phyloP scores from a whole-genome alignment of 2,113 vertebrate genomes.

The Zosterops borbonicus region DNA sequence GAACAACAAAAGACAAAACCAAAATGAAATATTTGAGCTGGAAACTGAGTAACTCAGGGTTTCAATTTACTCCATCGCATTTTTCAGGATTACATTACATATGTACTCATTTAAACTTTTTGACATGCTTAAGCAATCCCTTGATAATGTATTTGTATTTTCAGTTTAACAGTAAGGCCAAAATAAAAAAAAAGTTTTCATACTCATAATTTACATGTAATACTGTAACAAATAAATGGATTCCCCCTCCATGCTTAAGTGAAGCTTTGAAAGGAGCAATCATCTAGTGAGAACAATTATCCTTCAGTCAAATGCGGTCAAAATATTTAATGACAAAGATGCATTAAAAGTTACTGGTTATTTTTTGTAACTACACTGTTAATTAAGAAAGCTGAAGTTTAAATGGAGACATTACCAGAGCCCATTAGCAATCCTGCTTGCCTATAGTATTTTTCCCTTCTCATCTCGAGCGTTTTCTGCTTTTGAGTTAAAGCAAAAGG shows the following conservation, averaged over 20 bases:
- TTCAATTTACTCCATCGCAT: slow-evolving; percentile 60
- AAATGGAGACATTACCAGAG: slow-evolving; percentile 77
- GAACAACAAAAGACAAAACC: slow-evolving; percentile 71
- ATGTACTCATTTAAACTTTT: slow-evolving; percentile 73
- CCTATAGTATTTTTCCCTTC: slow-evolving; percentile 62
- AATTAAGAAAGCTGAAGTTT: slow-evolving; percentile 78
- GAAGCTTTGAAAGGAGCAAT: slow-evolving; percentile 71
- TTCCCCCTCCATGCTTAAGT: slow-evolving; percentile 71
- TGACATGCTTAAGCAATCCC: slow-evolving; percentile 76
- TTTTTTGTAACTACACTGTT: slow-evolving; percentile 74
- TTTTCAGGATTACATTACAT: slow-evolving; percentile 72
- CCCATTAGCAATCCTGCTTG: slow-evolving; percentile 72
- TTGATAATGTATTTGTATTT: slow-evolving; percentile 66
- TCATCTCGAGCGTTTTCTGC: slow-evolving; percentile 50
- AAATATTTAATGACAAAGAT: slow-evolving; percentile 77
- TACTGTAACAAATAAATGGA: slow-evolving; percentile 69
- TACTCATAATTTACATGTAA: slow-evolving; percentile 69
- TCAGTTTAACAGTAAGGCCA: slow-evolving; percentile 76
- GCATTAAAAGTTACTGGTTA: slow-evolving; percentile 72
- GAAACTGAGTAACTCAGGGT: slow-evolving; percentile 59
- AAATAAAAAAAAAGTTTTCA: slow-evolving; percentile 65
- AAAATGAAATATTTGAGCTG: slow-evolving; percentile 65
- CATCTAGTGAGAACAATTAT: slow-evolving; percentile 71
- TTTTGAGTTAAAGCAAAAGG: slow-evolving; percentile 69
- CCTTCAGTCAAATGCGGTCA: slow-evolving; percentile 71